Conservation (phyloP, 2,113 vertebrate genomes). For the Hypomesus transpacificus region DNA sequence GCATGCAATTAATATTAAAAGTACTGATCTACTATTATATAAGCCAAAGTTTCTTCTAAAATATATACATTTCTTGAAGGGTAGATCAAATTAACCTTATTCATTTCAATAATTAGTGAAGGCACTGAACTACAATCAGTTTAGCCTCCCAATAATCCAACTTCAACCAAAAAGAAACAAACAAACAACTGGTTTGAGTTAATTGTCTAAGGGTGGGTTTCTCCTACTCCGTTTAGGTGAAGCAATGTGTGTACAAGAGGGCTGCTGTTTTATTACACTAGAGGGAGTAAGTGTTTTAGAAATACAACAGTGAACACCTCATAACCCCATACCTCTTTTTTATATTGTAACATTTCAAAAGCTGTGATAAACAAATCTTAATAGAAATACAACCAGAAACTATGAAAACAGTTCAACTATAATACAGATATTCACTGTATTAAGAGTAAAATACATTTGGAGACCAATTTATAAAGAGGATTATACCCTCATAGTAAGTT, state of each 20-base stretch:
- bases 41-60: slow-evolving; percentile 50
- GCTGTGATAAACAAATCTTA: slow-evolving; percentile 69
- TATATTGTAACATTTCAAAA: slow-evolving; percentile 75
- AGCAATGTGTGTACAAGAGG: slow-evolving; percentile 60
- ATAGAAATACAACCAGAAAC: slow-evolving; percentile 46
- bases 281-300: slow-evolving; percentile 68
- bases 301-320: slow-evolving; percentile 55
- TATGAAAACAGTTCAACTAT: too few species aligned
- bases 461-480: too few species aligned
- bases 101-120: background rate
- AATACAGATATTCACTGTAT: too few species aligned
- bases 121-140: slow-evolving; percentile 27
- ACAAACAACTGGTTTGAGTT: slow-evolving; percentile 32
- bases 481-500: background rate
- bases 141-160: background rate
- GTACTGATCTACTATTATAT: slow-evolving; percentile 47
- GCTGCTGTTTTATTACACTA: slow-evolving; percentile 70
- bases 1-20: slow-evolving; percentile 72
- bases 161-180: slow-evolving; percentile 33
- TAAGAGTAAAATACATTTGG: too few species aligned
- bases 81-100: too few species aligned
- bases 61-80: slow-evolving; percentile 12
- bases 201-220: slow-evolving; percentile 52
- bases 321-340: slow-evolving; percentile 78
- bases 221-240: slow-evolving; percentile 53